Conservation (phyloP, 2,797 vertebrate species). For the Pseudocheirus occidentalis region DNA sequence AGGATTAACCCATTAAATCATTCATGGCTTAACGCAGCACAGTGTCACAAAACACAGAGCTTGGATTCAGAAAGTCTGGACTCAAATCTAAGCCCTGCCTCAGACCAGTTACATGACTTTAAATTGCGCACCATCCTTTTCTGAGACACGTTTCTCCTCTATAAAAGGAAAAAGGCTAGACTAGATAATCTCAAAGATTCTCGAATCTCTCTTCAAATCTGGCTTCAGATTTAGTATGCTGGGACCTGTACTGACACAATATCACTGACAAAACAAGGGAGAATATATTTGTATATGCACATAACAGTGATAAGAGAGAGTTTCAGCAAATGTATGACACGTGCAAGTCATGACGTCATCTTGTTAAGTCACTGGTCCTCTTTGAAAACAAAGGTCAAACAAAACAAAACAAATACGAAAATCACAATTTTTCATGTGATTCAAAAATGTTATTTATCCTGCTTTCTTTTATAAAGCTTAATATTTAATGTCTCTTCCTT, state of each 20-base stretch:
- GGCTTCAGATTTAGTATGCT: neutral
- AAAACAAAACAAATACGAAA: neutral
- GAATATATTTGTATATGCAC: neutral
- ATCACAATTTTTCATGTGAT: neutral
- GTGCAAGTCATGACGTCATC: neutral
- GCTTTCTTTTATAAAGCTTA: neutral
- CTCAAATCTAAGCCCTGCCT: neutral
- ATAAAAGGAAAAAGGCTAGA: neutral
- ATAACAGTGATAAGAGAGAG: neutral
- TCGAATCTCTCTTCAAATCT: too few species aligned
- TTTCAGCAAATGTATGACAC: neutral
- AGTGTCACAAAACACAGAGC: neutral
- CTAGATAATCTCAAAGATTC: neutral
- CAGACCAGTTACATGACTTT: neutral
- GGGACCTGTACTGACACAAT: neutral
- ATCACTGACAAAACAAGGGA: neutral
- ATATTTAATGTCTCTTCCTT: neutral
- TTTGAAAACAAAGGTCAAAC: neutral
- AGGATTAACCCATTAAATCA: neutral
- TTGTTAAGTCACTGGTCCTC: neutral
- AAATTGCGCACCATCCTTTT: neutral
- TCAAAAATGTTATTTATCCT: neutral
- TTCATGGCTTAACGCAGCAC: neutral
- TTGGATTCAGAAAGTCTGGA: neutral
- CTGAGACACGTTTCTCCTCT: neutral